phyloP scores from a whole-genome alignment of 2,113 vertebrate species.

The Pseudonaja textilis region DNA sequence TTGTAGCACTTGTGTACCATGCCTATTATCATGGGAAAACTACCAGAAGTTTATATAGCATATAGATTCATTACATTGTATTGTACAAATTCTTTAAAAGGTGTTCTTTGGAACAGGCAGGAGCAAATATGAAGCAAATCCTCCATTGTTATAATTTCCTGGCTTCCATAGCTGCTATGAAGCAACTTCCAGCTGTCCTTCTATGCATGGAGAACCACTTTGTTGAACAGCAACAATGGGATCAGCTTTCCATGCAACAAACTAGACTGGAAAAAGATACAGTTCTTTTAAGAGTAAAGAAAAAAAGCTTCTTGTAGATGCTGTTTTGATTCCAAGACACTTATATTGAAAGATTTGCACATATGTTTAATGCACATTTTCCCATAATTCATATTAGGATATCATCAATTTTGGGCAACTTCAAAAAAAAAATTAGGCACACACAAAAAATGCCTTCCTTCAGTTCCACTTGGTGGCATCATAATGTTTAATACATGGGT shows the following conservation, averaged over 20 bases:
- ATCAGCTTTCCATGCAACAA: background rate
- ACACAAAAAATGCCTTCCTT: background rate
- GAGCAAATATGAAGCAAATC: background rate
- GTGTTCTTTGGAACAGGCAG: background rate
- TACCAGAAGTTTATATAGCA: background rate
- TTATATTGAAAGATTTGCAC: background rate
- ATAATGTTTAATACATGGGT: background rate
- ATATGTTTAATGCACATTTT: background rate
- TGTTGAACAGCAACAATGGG: background rate
- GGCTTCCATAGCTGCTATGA: background rate
- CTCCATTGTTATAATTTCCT: background rate
- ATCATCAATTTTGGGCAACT: background rate
- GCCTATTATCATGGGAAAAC: background rate
- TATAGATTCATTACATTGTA: background rate
- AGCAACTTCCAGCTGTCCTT: background rate
- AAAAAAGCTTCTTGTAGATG: background rate
- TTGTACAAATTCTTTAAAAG: background rate
- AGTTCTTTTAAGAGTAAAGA: background rate
- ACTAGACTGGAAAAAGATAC: background rate
- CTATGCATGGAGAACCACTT: background rate
- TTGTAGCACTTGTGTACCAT: background rate
- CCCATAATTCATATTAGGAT: background rate
- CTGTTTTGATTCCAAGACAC: background rate
- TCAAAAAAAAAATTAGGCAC: background rate
- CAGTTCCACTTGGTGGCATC: no score